Base-by-base conservation (phyloP, 2,113 vertebrate species). In the Ictalurus punctatus region DNA sequence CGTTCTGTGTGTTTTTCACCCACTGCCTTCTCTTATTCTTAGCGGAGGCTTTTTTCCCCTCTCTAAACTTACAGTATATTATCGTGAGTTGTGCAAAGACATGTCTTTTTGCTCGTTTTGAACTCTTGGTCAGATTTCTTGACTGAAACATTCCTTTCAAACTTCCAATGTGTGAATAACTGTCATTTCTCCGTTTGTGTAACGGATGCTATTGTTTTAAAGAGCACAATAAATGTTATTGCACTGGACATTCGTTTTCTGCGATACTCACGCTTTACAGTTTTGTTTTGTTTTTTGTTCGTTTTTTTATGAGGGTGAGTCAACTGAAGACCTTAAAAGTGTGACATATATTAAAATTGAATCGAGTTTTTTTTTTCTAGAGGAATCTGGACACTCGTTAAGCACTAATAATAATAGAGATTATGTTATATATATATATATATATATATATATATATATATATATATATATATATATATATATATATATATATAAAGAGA, bases 201-300 rank as follows among this genome's bases (percentile, higher is more conserved):
- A 71, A 71, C 0, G 34, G 30, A 74, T 69, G 14, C 30, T 88
- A 16, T 63, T 84, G 71, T 88, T 88, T 52, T 78, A 37, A 76
- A 74, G 37, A 83, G 59, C 87, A 84, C 82, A 88, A 88, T 88
- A 88, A 88, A 88, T 27, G 58, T 84, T 84, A 88, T 56, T 87
- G 86, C 86, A 87, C 79, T 87, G 58, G 61, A 88, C 6, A 7
- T 59, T 61, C 8, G 1, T 37, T 40, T 83, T 61, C 19, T 6
- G 30, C 19, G 0, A 40, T 17, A 3, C 52, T 30, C 7, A 48
- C 10, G 12, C 9, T 78, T 56, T 30, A 19, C 6, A 6, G 14
- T 44, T 48, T 12, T 79, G 44, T 48, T 48, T 48, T 48, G 44
- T 48, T 48, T 48, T 48, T 48, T 48, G 12, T 2, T 10, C 3